A percentile compares a stretch with the other conserved stretches of the same genome.
These are phyloP conservation scores for Drosophila ustulata DNA, from an alignment of 2,888 invertebrate species.

Conservation along the genomic window DNA sequence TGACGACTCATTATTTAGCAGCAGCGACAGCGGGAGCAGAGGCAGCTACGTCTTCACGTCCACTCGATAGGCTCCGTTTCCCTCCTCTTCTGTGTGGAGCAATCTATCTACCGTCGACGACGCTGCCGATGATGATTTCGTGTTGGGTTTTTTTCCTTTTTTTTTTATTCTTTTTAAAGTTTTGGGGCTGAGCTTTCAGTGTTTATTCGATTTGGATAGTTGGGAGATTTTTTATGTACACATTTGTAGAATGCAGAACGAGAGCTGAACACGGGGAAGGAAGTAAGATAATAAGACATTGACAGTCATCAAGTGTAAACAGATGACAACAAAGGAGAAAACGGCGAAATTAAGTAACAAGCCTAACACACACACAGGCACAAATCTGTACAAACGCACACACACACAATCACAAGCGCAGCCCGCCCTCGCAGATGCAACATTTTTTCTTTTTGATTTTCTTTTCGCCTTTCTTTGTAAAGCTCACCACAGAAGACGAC, in stretches of 20 bases:
- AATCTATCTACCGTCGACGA: constrained; percentile 37
- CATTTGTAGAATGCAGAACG: constrained; percentile 36
- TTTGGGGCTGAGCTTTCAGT: constrained; percentile 47
- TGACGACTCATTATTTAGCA: constrained; percentile 93
- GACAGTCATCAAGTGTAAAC: constrained; percentile 41
- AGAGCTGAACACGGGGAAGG: constrained; percentile 34
- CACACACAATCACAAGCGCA: constrained; percentile 25
- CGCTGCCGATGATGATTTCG: constrained; percentile 35
- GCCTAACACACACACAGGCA: constrained; percentile 29
- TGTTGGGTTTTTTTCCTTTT: constrained; percentile 9
- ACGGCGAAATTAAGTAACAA: constrained; percentile 58
- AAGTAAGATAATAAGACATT: constrained; percentile 25
- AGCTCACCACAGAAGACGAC: constrained; percentile 44
- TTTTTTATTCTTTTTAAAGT: constrained; percentile 31
- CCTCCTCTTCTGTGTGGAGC: constrained; percentile 19
- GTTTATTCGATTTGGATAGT: constrained; percentile 17
- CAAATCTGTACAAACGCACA: constrained; percentile 3
- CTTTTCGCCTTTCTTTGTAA: constrained; percentile 50
- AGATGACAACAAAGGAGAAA: constrained; percentile 49
- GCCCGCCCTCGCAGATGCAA: constrained; percentile 57
- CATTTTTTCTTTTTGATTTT: constrained; percentile 54
- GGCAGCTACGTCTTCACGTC: constrained; percentile 61
- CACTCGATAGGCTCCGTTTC: constrained; percentile 55
- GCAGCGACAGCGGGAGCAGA: constrained; percentile 46
- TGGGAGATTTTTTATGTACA: constrained; percentile 38